phyloP scores from a whole-genome alignment of 2,888 invertebrate species.

The Acleris holmiana region DNA sequence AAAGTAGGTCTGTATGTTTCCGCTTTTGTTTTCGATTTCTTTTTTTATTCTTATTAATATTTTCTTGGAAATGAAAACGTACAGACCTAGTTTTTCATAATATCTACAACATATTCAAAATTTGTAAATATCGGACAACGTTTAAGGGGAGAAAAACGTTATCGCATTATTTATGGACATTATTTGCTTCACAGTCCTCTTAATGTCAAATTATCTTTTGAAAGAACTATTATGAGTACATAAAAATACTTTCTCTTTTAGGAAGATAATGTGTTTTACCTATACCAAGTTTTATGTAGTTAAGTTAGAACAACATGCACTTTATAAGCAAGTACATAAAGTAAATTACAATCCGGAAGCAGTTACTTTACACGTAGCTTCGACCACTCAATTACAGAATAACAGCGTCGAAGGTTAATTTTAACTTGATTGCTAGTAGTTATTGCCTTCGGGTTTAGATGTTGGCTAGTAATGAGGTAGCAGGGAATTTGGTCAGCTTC shows the following conservation, averaged over 20 bases:
- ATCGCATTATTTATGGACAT: no score
- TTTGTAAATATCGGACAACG: no score
- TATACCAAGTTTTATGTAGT: background rate
- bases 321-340: conserved; percentile 5
- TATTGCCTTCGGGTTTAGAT: conserved; percentile 16
- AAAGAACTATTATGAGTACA: no score
- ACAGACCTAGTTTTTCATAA: no score
- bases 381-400: conserved; percentile 20
- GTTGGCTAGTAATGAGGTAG: conserved; percentile 5
- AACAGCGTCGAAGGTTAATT: conserved; percentile 21
- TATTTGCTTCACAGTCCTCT: no score
- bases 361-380: background rate
- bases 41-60: no score
- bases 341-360: conserved; percentile 5
- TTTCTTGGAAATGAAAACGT: no score
- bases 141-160: no score
- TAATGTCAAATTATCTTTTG: no score
- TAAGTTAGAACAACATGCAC: background rate
- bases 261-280: background rate
- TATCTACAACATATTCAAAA: no score
- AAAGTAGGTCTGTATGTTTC: no score
- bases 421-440: conserved; percentile 19
- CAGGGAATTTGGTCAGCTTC: conserved; percentile 1
- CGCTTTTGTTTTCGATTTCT: no score
- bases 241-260: background rate